Conservation (phyloP, 2,888 invertebrate genomes). For the Formica aserva region DNA sequence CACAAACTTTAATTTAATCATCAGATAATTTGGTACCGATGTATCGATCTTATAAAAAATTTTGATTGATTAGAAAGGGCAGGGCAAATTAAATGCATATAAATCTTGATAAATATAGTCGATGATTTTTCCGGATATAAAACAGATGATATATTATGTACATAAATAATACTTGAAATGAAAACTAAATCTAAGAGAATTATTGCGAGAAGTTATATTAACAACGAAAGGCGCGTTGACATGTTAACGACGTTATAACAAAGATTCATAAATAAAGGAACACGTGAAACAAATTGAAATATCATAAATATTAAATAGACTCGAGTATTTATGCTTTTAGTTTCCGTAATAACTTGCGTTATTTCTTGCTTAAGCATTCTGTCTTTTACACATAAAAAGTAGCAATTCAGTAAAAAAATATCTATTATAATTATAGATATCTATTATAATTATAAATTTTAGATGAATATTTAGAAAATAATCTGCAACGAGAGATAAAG, state of each 20-base stretch:
- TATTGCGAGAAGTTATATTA: constrained; percentile 8
- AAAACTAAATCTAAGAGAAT: neutral
- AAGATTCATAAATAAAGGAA: constrained; percentile 15
- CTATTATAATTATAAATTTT: constrained; percentile 12
- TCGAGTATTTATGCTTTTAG: constrained; percentile 10
- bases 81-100: neutral
- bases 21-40: neutral
- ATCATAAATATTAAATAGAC: constrained; percentile 28
- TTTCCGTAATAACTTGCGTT: constrained; percentile 18
- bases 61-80: neutral
- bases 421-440: neutral
- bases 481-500: neutral
- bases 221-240: neutral
- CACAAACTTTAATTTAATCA: neutral
- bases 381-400: neutral
- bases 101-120: neutral
- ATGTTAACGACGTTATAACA: neutral
- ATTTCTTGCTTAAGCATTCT: constrained; percentile 9
- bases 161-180: constrained; percentile 9
- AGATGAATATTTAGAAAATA: neutral
- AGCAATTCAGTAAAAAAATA: constrained; percentile 7
- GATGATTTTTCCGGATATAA: neutral
- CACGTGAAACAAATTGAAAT: neutral
- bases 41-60: constrained; percentile 5
- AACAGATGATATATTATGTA: neutral